phyloP scores from a whole-genome alignment of 2,797 vertebrate genomes.

The Adrianichthys oophorus region DNA sequence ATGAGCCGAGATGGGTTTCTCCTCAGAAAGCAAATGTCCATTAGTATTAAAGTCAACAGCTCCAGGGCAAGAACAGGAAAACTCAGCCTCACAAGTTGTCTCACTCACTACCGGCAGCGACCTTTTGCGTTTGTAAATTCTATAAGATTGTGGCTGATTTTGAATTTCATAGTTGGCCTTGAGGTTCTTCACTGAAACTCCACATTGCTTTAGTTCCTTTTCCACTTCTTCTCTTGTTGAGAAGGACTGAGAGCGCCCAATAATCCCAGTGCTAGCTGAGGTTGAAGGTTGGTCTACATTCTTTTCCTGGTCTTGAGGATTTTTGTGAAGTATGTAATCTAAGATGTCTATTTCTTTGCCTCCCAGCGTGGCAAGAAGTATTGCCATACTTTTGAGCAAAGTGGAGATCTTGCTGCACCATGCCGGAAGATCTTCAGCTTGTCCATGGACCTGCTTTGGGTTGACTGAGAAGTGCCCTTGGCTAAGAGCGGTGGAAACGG shows the following conservation, averaged over 20 bases:
- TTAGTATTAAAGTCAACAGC: conserved; percentile 38
- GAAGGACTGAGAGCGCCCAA: conserved; percentile 89
- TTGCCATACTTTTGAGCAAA: conserved; percentile 84
- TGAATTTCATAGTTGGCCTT: conserved; percentile 91
- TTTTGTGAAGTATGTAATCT: conserved; percentile 78
- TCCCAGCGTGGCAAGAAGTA: conserved; percentile 83
- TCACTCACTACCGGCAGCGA: conserved; percentile 77
- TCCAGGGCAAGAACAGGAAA: conserved; percentile 48
- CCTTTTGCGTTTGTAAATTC: conserved; percentile 81
- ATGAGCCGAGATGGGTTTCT: conserved; percentile 45
- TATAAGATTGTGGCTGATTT: conserved; percentile 58
- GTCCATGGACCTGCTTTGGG: conserved; percentile 86
- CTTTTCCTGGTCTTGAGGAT: conserved; percentile 63
- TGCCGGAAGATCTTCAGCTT: conserved; percentile 83
- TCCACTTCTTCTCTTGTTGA: conserved; percentile 88
- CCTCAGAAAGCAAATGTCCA: conserved; percentile 44
- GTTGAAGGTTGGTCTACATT: conserved; percentile 39
- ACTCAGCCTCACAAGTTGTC: conserved; percentile 80
- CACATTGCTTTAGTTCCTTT: conserved; percentile 90
- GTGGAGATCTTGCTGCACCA: conserved; percentile 87
- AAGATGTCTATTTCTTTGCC: conserved; percentile 82
- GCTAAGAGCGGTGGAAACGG: conserved; percentile 78
- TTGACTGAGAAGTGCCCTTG: conserved; percentile 84
- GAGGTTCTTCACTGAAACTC: conserved; percentile 91
- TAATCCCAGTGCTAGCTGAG: conserved; percentile 54